These are phyloP conservation scores for Labia minor DNA, from an alignment of 2,888 invertebrate genomes.

Conservation along the genomic window DNA sequence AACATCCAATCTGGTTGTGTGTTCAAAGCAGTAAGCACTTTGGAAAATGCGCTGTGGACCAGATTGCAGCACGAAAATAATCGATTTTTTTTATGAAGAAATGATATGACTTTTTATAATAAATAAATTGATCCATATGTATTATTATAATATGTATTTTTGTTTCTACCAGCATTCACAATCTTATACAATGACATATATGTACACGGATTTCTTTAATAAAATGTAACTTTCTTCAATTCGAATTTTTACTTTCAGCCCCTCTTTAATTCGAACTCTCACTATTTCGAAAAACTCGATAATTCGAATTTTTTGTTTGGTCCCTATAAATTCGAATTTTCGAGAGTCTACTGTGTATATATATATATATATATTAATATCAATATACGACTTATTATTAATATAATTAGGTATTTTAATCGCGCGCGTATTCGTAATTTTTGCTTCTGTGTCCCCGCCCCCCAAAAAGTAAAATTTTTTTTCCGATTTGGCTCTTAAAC, in stretches of 20 bases:
- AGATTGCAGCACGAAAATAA: constrained; percentile 9
- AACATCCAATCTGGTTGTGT: too few species aligned
- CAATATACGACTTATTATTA: too few species aligned
- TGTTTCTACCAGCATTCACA: neutral
- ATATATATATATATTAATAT: too few species aligned
- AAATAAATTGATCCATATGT: neutral
- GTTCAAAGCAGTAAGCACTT: constrained; percentile 6
- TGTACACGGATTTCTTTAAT: constrained; percentile 13
- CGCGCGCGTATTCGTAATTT: too few species aligned
- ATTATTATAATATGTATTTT: constrained; percentile 13
- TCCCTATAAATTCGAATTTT: constrained; percentile 5
- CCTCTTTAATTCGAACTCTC: constrained; percentile 13
- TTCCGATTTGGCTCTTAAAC: too few species aligned
- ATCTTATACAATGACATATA: constrained; percentile 3
- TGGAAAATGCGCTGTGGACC: constrained; percentile 3
- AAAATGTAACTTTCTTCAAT: constrained; percentile 13
- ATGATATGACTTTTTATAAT: neutral
- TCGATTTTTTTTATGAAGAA: neutral
- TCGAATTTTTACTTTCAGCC: constrained; percentile 5
- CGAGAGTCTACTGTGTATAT: neutral
- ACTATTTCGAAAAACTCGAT: constrained; percentile 13
- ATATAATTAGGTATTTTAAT: too few species aligned
- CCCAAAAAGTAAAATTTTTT: too few species aligned
- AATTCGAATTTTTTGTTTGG: neutral
- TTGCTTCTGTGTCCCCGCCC: too few species aligned